phyloP scores from a whole-genome alignment of 2,888 invertebrate species.

The Spicauda simplicius region DNA sequence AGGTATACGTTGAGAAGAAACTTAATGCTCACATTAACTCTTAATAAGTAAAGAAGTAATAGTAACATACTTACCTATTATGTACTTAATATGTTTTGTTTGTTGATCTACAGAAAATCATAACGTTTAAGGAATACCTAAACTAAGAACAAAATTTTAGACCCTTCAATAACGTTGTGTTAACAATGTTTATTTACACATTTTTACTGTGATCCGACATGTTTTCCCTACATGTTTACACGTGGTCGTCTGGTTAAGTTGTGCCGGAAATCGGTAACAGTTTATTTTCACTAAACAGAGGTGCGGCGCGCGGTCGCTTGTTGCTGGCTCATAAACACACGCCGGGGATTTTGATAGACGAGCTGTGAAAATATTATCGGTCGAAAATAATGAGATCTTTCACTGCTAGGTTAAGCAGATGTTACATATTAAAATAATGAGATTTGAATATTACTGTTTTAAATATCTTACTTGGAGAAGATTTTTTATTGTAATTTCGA shows the following conservation, averaged over 20 bases:
- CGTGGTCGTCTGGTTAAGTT: constrained; percentile 13
- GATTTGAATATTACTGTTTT: neutral
- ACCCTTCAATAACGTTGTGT: neutral
- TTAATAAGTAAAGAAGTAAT: too few relatives aligned
- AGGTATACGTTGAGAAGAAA: too few relatives aligned
- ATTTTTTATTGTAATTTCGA: too few relatives aligned
- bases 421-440: neutral
- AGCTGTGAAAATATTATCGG: neutral
- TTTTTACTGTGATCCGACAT: constrained; percentile 5
- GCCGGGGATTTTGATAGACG: neutral
- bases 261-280: constrained; percentile 13
- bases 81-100: too few relatives aligned
- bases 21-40: too few relatives aligned
- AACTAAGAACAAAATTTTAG: neutral
- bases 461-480: neutral
- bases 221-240: constrained; percentile 17
- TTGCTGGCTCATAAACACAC: neutral
- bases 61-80: too few relatives aligned
- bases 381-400: too few relatives aligned
- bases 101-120: too few relatives aligned
- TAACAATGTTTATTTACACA: constrained; percentile 14
- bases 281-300: constrained; percentile 20
- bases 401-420: too few relatives aligned
- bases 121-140: too few relatives aligned
- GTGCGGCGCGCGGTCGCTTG: neutral